Evolutionary conservation across 2,797 vertebrate species (phyloP).

Genomic region (Alca torda): DNA sequence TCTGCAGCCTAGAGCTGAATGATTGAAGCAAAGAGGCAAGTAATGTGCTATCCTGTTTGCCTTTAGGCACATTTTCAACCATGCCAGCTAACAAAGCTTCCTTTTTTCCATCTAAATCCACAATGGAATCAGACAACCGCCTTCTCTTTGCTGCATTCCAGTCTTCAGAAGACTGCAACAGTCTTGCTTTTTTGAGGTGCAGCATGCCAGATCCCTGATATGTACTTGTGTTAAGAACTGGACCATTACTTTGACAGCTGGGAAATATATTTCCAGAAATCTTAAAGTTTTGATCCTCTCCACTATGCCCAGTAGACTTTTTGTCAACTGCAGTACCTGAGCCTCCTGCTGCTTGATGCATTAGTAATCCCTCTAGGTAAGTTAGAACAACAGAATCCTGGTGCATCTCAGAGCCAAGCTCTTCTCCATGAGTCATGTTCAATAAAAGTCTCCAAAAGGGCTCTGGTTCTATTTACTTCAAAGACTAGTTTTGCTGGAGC

Average conservation of each 20-base stretch:
- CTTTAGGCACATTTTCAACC: constrained; percentile 87
- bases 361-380: constrained; percentile 99
- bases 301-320: constrained; percentile 85
- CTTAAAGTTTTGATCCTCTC: constrained; percentile 88
- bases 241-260: constrained; percentile 86
- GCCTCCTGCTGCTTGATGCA: constrained; percentile 98
- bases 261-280: constrained; percentile 82
- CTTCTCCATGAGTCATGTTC: constrained; percentile 99
- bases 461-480: constrained; percentile 75
- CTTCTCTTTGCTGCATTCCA: constrained; percentile 90
- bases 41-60: constrained; percentile 94
- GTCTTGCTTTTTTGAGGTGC: constrained; percentile 95
- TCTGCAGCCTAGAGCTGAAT: constrained; percentile 96
- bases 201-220: constrained; percentile 87
- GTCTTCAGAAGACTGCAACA: constrained; percentile 90
- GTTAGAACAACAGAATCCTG: constrained; percentile 99
- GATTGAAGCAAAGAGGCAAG: constrained; percentile 97
- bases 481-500: constrained; percentile 49
- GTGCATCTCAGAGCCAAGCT: constrained; percentile 99
- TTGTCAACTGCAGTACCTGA: constrained; percentile 90
- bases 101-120: constrained; percentile 89
- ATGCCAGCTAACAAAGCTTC: constrained; percentile 86
- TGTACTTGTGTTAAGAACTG: constrained; percentile 80
- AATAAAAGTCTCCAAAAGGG: constrained; percentile 83
- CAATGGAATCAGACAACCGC: constrained; percentile 83